Evolutionary conservation across 1,140 invertebrate species (phyloP).

Genomic region (Lasioglossum baleicum): DNA sequence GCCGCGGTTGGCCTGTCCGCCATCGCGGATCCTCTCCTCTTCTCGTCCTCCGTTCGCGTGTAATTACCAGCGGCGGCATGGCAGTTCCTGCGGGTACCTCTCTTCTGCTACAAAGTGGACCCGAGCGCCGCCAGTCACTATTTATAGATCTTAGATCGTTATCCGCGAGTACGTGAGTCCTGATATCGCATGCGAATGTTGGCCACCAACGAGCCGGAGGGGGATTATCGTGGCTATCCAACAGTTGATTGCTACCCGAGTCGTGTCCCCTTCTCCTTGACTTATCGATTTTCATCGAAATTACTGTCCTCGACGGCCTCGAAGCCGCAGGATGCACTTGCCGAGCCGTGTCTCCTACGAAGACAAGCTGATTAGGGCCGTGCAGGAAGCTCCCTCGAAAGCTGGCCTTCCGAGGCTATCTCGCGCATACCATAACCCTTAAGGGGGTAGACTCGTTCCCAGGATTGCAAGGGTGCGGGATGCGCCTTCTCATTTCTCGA

Average conservation of each 20-base stretch:
- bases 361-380: conserved; percentile 19
- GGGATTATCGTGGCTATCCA: conserved; percentile 47
- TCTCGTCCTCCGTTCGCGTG: conserved; percentile 24
- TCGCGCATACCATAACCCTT: too few species aligned
- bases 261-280: conserved; percentile 7
- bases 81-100: conserved; percentile 37
- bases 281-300: conserved; percentile 37
- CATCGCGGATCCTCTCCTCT: conserved; percentile 15
- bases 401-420: too few species aligned
- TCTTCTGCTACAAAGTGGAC: conserved; percentile 45
- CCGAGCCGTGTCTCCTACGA: background rate
- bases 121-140: conserved; percentile 33
- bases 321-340: conserved; percentile 7
- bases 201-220: conserved; percentile 19
- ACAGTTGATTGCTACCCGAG: conserved; percentile 34
- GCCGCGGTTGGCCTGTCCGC: conserved; percentile 20
- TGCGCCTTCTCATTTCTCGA: too few species aligned
- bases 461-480: too few species aligned
- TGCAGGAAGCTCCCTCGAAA: background rate
- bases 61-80: conserved; percentile 26
- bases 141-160: conserved; percentile 65
- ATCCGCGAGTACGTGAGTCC: conserved; percentile 39
- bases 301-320: conserved; percentile 35
- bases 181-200: conserved; percentile 43
- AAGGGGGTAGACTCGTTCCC: too few species aligned